Conservation (phyloP, 1,140 invertebrate species). For the Monochamus saltuarius region DNA sequence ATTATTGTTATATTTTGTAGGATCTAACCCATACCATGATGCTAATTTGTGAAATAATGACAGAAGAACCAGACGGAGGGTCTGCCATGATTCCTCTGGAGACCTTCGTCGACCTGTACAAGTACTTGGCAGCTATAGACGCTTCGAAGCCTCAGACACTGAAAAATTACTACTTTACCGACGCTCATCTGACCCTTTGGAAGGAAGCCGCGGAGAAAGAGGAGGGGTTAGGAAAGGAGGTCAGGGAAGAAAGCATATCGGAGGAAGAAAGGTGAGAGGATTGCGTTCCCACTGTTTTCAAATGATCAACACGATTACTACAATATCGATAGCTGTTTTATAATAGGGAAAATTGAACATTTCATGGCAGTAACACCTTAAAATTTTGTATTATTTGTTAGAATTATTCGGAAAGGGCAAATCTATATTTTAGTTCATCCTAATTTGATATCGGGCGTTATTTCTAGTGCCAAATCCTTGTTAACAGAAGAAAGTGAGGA, state of each 20-base stretch:
- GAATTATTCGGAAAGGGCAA: too few species aligned
- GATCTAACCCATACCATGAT: conserved; percentile 77
- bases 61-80: conserved; percentile 78
- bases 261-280: conserved; percentile 21
- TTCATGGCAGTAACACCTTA: too few species aligned
- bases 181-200: conserved; percentile 40
- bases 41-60: conserved; percentile 76
- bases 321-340: too few species aligned
- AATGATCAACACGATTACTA: too few species aligned
- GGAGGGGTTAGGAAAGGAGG: conserved; percentile 19
- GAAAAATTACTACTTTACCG: conserved; percentile 45
- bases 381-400: too few species aligned
- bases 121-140: conserved; percentile 69
- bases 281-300: background rate
- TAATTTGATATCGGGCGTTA: background rate
- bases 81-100: conserved; percentile 69
- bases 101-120: conserved; percentile 68
- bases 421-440: too few species aligned
- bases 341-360: too few species aligned
- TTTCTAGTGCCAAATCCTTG: conserved; percentile 14
- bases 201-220: conserved; percentile 32
- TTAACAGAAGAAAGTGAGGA: conserved; percentile 6
- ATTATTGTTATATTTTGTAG: too few species aligned
- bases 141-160: conserved; percentile 49
- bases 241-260: conserved; percentile 21